Conservation (phyloP, 2,113 vertebrate genomes). For the Semicossyphus pulcher region DNA sequence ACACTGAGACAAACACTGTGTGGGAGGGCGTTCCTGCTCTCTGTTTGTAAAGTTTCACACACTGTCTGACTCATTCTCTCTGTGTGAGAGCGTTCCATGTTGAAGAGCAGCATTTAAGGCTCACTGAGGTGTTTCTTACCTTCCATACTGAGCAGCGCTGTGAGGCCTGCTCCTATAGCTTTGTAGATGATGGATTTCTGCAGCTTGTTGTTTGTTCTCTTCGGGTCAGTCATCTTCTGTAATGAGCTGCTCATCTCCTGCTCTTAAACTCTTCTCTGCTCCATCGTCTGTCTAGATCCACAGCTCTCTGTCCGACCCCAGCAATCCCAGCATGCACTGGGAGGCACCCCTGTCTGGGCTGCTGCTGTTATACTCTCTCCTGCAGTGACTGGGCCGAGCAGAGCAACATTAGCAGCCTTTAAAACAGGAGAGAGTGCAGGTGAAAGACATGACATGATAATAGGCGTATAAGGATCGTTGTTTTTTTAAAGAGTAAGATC, state of each 20-base stretch:
- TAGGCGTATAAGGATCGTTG: no score
- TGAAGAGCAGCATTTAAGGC: no score
- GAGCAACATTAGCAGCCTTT: conserved; percentile 20
- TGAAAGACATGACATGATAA: conserved; percentile 26
- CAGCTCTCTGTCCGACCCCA: not conserved
- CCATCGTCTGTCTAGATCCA: not conserved
- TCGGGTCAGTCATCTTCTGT: not conserved
- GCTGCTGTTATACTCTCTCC: conserved; percentile 10
- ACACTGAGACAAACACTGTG: no score
- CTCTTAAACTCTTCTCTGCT: not conserved
- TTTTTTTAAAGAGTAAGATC: no score
- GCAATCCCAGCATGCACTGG: conserved; percentile 2
- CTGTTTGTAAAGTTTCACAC: no score
- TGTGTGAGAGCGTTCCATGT: no score
- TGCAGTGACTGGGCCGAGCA: not conserved
- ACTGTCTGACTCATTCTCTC: no score
- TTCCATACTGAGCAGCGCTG: no score
- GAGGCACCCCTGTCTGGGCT: conserved; percentile 3
- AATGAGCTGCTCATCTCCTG: not conserved
- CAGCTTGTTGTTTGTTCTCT: not conserved
- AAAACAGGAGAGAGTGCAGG: conserved; percentile 15
- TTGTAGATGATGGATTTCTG: not conserved
- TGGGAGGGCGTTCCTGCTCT: no score
- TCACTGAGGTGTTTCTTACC: no score
- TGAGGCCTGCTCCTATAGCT: no score